Conservation (phyloP, 2,888 invertebrate species). For the Axea sp. region DNA sequence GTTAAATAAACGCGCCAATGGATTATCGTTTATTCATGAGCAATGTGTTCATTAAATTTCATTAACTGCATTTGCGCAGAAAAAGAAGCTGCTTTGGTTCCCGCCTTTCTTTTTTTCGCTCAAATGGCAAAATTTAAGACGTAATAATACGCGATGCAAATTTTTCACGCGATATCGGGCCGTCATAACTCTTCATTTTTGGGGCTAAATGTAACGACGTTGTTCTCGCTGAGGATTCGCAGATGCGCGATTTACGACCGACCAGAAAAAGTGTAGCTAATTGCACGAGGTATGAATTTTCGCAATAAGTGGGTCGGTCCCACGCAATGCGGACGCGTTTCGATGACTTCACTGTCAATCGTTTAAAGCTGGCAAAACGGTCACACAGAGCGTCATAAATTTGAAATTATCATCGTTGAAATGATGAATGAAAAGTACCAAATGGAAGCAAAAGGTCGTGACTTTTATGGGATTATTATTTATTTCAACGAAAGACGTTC, state of each 20-base stretch:
- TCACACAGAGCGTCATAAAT: too few species aligned
- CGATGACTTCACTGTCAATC: not conserved
- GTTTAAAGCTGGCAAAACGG: not conserved
- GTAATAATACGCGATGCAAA: conserved; percentile 32
- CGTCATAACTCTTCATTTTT: conserved; percentile 48
- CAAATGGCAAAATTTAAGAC: conserved; percentile 17
- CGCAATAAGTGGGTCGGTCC: conserved; percentile 17
- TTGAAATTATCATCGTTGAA: too few species aligned
- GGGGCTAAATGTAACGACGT: conserved; percentile 24
- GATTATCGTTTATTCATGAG: conserved; percentile 61
- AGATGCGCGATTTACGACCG: conserved; percentile 33
- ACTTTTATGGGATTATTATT: too few species aligned
- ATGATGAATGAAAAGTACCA: too few species aligned
- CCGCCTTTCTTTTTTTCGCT: not conserved
- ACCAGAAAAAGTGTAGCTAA: conserved; percentile 32
- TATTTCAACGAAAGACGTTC: too few species aligned
- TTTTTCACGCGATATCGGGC: conserved; percentile 31
- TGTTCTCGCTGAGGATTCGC: conserved; percentile 8
- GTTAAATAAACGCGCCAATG: conserved; percentile 47
- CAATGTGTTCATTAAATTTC: conserved; percentile 59
- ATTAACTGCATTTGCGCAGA: conserved; percentile 50
- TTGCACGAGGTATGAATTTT: conserved; percentile 23
- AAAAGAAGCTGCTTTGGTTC: conserved; percentile 2
- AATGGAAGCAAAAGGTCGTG: too few species aligned
- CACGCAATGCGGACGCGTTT: not conserved